Evolutionary conservation across 2,797 vertebrate species (phyloP).

Genomic region (Loris lydekkerianus): DNA sequence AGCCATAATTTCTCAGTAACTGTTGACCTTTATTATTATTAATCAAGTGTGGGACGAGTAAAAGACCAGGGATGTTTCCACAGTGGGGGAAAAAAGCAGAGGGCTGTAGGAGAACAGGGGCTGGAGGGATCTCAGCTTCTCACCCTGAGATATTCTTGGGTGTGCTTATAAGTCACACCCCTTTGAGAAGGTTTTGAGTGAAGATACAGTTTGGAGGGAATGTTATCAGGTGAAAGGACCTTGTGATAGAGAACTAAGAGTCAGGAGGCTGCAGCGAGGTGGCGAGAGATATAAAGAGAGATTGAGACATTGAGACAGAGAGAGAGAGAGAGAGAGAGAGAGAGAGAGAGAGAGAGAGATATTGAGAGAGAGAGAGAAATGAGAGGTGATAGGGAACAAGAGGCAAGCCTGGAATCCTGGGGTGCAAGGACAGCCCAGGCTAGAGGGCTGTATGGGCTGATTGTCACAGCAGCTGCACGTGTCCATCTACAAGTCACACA

Average conservation of each 20-base stretch:
- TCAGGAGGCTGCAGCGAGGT: background rate
- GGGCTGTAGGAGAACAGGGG: background rate
- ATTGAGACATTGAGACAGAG: no score
- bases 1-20: background rate
- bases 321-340: no score
- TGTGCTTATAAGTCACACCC: background rate
- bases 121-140: background rate
- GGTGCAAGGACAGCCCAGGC: no score
- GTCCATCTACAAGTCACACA: no score
- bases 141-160: background rate
- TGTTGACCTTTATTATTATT: background rate
- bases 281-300: no score
- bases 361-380: background rate
- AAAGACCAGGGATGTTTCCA: background rate
- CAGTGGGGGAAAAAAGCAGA: background rate
- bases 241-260: background rate
- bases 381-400: background rate
- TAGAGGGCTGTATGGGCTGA: rapidly evolving
- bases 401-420: no score
- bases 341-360: background rate
- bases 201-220: background rate
- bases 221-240: background rate
- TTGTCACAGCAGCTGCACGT: background rate
- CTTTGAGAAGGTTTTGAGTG: background rate
- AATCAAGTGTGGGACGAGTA: background rate